These are phyloP conservation scores for Chrysoperla carnea DNA, from an alignment of 1,140 invertebrate species.

Conservation along the genomic window DNA sequence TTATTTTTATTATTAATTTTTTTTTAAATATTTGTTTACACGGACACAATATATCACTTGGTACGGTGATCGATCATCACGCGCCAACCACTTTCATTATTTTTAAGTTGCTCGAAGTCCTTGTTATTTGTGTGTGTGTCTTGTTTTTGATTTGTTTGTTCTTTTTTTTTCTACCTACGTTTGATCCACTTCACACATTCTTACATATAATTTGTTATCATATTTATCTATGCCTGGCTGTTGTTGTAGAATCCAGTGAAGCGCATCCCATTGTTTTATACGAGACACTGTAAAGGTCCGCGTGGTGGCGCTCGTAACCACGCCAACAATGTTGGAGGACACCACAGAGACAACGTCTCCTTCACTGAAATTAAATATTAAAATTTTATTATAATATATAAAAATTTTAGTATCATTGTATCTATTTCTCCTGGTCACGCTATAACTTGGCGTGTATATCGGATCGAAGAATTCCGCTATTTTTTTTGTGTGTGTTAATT, in stretches of 20 bases:
- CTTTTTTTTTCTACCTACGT: no score
- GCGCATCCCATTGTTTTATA: background rate
- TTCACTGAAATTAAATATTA: background rate
- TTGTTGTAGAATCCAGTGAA: background rate
- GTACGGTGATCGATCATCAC: background rate
- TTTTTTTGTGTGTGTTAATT: no score
- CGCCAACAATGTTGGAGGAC: background rate
- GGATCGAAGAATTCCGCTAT: no score
- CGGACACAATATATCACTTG: background rate
- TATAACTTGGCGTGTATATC: no score
- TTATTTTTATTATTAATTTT: no score
- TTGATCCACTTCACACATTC: no score
- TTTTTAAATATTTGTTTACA: background rate
- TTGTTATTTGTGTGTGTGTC: background rate
- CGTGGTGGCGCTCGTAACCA: background rate
- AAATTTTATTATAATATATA: no score
- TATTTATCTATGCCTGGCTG: background rate
- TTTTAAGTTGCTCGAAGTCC: background rate
- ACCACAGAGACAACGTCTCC: slow-evolving; percentile 2
- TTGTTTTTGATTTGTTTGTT: background rate
- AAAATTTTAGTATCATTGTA: no score
- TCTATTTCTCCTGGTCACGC: no score
- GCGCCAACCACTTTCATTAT: background rate
- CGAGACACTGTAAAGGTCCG: background rate
- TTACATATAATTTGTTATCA: no score